phyloP scores from a whole-genome alignment of 2,797 vertebrate genomes.

The Taeniopygia guttata region DNA sequence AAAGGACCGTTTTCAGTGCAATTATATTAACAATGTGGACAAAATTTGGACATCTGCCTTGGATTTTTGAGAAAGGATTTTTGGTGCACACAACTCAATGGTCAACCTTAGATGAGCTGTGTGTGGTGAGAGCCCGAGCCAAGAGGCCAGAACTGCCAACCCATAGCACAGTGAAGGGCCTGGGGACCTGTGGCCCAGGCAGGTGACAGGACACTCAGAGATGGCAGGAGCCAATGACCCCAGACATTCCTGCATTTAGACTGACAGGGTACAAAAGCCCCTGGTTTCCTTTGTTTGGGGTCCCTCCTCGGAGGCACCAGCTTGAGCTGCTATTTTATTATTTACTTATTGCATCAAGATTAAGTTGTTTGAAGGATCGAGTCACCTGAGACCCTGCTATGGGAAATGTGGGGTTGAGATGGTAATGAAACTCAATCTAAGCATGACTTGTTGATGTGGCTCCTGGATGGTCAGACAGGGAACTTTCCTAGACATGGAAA shows the following conservation, averaged over 20 bases:
- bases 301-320: neutral
- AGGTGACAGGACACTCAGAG: accelerated
- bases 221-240: accelerated
- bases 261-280: neutral
- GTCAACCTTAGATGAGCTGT: neutral
- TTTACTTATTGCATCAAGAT: neutral
- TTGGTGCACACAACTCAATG: neutral
- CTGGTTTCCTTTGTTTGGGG: neutral
- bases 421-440: neutral
- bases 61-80: neutral
- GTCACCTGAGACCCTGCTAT: neutral
- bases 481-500: neutral
- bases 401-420: accelerated
- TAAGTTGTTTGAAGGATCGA: neutral
- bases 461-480: neutral
- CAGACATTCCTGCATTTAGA: neutral
- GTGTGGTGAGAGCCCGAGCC: neutral
- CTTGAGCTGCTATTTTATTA: neutral
- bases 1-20: neutral
- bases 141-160: neutral
- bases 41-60: neutral
- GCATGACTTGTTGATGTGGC: neutral
- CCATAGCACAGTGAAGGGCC: no score
- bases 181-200: accelerated
- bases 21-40: neutral